Conservation (phyloP, 2,888 invertebrate genomes). For the Lacanobia wlatinum region DNA sequence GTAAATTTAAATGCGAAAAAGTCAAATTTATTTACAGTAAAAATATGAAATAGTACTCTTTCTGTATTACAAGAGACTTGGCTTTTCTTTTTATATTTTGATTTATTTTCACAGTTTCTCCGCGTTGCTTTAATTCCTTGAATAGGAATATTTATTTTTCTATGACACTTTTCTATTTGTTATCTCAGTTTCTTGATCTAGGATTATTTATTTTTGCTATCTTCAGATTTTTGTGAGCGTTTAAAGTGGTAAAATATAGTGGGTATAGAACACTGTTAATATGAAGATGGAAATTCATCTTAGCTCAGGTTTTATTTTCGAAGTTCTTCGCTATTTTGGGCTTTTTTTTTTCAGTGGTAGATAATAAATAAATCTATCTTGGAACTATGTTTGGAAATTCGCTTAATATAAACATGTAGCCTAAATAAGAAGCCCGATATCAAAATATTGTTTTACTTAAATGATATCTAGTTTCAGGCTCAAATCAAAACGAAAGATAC, state of each 20-base stretch:
- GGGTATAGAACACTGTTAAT: not conserved
- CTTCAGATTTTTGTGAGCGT: conserved; percentile 16
- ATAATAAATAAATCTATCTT: not conserved
- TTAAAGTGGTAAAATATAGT: conserved; percentile 1
- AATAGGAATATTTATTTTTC: conserved; percentile 55
- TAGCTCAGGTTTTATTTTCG: not conserved
- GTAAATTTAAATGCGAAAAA: conserved; percentile 76
- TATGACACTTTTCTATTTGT: conserved; percentile 49
- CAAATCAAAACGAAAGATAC: conserved; percentile 1
- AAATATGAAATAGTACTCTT: conserved; percentile 57
- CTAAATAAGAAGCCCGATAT: too few species aligned
- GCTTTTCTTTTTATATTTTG: conserved; percentile 48
- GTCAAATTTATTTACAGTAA: conserved; percentile 69
- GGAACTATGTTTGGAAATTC: not conserved
- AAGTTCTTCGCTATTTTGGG: not conserved
- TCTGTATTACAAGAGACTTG: conserved; percentile 36
- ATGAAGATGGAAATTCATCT: not conserved
- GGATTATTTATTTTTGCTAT: conserved; percentile 63
- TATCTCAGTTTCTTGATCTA: conserved; percentile 63
- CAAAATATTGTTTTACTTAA: not conserved
- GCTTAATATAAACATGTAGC: not conserved
- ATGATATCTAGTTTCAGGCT: not conserved
- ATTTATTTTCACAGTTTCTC: conserved; percentile 57
- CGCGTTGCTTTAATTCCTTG: conserved; percentile 53
- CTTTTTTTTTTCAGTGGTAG: not conserved